Evolutionary conservation across 2,113 vertebrate genomes (phyloP).

Genomic region (Podarcis cretensis): DNA sequence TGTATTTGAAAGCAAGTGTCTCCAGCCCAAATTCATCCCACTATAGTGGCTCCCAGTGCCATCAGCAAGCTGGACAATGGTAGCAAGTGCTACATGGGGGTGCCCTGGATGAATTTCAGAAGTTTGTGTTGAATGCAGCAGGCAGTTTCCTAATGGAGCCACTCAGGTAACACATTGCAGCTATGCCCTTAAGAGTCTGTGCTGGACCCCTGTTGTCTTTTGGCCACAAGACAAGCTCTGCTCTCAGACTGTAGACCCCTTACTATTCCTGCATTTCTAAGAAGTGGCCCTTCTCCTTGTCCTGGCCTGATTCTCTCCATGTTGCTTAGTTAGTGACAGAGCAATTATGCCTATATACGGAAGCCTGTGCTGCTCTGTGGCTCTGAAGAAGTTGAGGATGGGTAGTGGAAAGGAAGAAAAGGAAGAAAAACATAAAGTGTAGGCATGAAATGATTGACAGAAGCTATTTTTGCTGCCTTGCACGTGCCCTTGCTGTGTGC

Average conservation of each 20-base stretch:
- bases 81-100: not conserved
- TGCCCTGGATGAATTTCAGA: not conserved
- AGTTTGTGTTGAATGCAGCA: not conserved
- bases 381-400: constrained; percentile 61
- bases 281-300: not conserved
- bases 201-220: not conserved
- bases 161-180: too few relatives aligned
- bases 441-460: constrained; percentile 40
- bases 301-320: not conserved
- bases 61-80: not conserved
- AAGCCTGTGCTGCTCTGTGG: not conserved
- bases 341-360: not conserved
- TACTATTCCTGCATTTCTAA: too few relatives aligned
- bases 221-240: not conserved
- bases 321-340: not conserved
- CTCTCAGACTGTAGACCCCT: too few relatives aligned
- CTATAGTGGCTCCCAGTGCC: not conserved
- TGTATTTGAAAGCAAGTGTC: not conserved
- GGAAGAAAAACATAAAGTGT: constrained; percentile 61
- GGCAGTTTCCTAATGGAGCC: not conserved
- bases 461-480: constrained; percentile 70
- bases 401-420: constrained; percentile 54
- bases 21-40: not conserved
- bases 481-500: constrained; percentile 40
- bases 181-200: too few relatives aligned